Percentiles rank a stretch among this genome's conserved stretches.
These are phyloP conservation scores for Petroica traversi DNA, from an alignment of 2,113 vertebrate genomes.

Conservation along the genomic window DNA sequence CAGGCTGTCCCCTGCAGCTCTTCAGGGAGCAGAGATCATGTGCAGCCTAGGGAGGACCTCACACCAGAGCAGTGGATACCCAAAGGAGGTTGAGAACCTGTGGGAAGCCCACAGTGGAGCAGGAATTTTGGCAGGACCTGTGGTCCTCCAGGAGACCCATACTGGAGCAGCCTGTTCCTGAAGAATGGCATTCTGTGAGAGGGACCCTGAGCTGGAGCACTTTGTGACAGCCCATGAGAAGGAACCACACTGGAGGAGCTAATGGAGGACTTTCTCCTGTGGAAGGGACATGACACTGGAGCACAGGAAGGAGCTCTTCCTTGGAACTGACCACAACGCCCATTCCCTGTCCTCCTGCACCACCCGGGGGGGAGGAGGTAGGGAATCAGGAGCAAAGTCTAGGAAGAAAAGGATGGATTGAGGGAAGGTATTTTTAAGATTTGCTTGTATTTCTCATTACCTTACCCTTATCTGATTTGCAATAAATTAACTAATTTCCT, in stretches of 20 bases:
- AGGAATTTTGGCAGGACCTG: background rate
- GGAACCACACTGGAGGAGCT: background rate
- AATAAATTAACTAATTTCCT: background rate
- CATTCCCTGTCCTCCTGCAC: background rate
- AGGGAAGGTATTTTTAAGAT: background rate
- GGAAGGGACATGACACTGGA: background rate
- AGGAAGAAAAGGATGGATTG: background rate
- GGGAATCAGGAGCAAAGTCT: background rate
- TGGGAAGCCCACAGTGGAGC: background rate
- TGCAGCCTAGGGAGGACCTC: background rate
- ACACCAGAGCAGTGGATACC: background rate
- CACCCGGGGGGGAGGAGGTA: accelerated
- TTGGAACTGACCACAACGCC: background rate
- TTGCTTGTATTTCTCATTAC: background rate
- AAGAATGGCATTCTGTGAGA: background rate
- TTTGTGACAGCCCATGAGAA: background rate
- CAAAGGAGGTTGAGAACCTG: background rate
- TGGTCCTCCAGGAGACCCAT: background rate
- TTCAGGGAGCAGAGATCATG: background rate
- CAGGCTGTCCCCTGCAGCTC: background rate
- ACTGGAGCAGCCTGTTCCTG: background rate
- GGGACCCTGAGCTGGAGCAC: background rate
- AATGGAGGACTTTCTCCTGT: background rate
- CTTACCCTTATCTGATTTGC: background rate
- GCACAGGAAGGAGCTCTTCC: background rate